Conservation (phyloP, 64 coral and sea anemone genomes). For the Orbicella faveolata region DNA sequence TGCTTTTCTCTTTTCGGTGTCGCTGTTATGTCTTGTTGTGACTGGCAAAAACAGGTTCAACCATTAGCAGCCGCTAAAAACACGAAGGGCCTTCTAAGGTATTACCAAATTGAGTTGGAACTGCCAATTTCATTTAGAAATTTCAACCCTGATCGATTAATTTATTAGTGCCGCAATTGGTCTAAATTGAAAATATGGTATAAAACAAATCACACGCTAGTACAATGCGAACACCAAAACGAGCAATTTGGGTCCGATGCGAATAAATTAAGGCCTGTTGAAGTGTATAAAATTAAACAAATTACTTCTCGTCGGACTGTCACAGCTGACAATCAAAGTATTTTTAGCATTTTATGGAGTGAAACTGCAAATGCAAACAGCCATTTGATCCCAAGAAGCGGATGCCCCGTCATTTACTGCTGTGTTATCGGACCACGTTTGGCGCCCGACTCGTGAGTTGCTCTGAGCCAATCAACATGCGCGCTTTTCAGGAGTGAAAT, state of each 20-base stretch:
- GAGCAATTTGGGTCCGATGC: neutral
- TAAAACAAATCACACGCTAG: neutral
- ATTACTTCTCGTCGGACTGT: neutral
- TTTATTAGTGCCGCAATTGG: neutral
- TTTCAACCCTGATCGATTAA: neutral
- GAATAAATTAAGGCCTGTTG: neutral
- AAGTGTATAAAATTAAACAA: neutral
- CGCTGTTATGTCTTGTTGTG: neutral
- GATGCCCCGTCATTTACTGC: neutral
- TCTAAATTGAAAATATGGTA: neutral
- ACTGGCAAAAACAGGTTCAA: neutral
- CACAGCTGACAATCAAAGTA: neutral
- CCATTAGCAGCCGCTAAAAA: neutral
- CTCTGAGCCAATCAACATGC: constrained; percentile 2
- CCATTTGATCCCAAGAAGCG: neutral
- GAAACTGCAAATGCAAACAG: neutral
- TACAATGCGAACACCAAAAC: neutral
- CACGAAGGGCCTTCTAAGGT: neutral
- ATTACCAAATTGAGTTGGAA: neutral
- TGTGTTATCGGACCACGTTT: neutral
- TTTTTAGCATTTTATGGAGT: neutral
- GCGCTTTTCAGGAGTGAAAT: constrained; percentile 17
- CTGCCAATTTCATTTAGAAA: neutral
- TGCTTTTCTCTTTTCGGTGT: too few relatives aligned
- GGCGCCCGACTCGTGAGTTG: neutral